These are phyloP conservation scores for Aulostomus chinensis DNA, from an alignment of 2,797 vertebrate genomes.

Conservation along the genomic window DNA sequence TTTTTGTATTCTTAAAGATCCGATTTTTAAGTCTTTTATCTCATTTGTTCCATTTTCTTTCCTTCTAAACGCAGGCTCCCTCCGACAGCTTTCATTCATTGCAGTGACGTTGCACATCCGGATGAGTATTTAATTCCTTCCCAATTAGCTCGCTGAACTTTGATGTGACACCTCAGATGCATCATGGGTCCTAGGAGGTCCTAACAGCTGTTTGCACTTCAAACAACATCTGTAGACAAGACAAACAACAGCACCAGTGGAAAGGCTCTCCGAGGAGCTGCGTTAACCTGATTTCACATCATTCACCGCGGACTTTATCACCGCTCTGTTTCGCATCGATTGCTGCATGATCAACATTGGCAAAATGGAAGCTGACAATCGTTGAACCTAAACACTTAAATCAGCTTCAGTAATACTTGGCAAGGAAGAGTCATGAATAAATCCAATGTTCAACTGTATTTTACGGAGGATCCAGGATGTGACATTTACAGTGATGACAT, in stretches of 20 bases:
- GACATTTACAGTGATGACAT: constrained; percentile 24
- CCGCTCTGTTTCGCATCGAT: constrained; percentile 20
- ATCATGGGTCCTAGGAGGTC: constrained; percentile 65
- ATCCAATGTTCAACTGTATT: background rate
- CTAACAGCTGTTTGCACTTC: constrained; percentile 71
- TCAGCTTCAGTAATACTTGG: constrained; percentile 22
- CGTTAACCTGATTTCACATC: constrained; percentile 32
- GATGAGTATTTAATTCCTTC: constrained; percentile 27
- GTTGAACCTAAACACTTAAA: constrained; percentile 45
- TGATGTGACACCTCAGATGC: constrained; percentile 74
- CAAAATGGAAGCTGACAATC: constrained; percentile 36
- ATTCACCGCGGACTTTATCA: constrained; percentile 43
- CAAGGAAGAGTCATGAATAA: constrained; percentile 34
- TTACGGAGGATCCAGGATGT: constrained; percentile 4
- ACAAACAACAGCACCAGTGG: constrained; percentile 53
- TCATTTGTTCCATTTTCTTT: constrained; percentile 13
- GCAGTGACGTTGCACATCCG: constrained; percentile 26
- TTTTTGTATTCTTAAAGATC: background rate
- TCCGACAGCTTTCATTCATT: constrained; percentile 1
- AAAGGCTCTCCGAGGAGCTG: constrained; percentile 33
- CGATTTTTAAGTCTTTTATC: constrained; percentile 16
- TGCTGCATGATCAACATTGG: constrained; percentile 24
- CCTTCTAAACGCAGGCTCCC: background rate
- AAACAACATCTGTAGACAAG: constrained; percentile 71
- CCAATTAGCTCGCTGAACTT: constrained; percentile 69